phyloP scores from a whole-genome alignment of 2,113 vertebrate genomes.

The Ariopsis seemanni region DNA sequence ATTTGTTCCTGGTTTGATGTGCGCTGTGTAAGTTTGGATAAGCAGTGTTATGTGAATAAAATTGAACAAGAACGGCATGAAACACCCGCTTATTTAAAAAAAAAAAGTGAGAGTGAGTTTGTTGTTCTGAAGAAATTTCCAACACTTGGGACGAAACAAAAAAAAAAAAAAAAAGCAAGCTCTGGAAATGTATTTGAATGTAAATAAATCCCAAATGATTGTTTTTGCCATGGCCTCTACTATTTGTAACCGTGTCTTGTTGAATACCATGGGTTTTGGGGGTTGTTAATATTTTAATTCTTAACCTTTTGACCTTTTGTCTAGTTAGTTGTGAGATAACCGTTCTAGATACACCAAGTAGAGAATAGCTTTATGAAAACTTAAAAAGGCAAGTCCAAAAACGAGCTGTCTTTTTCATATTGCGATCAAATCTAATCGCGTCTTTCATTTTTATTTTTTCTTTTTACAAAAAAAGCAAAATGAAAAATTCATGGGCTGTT shows the following conservation, averaged over 20 bases:
- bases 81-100: background rate
- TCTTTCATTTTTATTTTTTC: conserved; percentile 16
- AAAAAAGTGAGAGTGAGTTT: background rate
- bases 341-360: conserved; percentile 60
- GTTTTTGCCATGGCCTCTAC: conserved; percentile 65
- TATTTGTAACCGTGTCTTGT: conserved; percentile 59
- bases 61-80: background rate
- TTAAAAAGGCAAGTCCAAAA: conserved; percentile 41
- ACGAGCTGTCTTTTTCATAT: conserved; percentile 59
- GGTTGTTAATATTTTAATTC: conserved; percentile 49
- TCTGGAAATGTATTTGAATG: conserved; percentile 51
- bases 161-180: background rate
- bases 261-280: conserved; percentile 33
- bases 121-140: conserved; percentile 23
- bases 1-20: conserved; percentile 42
- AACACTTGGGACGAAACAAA: background rate
- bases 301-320: conserved; percentile 50
- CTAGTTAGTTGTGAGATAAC: conserved; percentile 63
- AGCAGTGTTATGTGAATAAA: conserved; percentile 43
- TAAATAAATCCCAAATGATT: conserved; percentile 61
- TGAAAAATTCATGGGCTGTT: conserved; percentile 48
- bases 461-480: conserved; percentile 43
- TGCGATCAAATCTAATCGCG: conserved; percentile 41
- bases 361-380: conserved; percentile 52
- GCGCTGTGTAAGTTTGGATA: conserved; percentile 23